A percentile compares a stretch with the other conserved stretches of the same genome.
phyloP scores from a whole-genome alignment of 2,797 vertebrate species.

The Scolopax rusticola region DNA sequence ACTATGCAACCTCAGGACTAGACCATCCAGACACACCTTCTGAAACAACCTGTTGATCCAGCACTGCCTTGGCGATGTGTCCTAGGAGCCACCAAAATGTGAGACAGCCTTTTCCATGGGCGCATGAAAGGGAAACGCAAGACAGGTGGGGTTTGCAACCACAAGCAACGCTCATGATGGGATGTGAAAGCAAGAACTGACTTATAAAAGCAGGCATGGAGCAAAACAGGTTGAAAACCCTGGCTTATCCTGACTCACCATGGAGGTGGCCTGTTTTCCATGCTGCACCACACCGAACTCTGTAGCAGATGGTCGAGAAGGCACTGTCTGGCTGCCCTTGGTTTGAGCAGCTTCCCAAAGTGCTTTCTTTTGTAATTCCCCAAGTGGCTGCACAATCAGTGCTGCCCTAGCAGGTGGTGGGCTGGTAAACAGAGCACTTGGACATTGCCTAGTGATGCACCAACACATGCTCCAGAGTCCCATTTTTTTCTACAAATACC shows the following conservation, averaged over 20 bases:
- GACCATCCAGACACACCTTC: not conserved
- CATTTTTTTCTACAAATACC: not conserved
- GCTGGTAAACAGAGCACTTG: constrained; percentile 46
- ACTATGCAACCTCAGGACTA: fast-evolving
- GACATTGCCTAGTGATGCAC: constrained; percentile 3
- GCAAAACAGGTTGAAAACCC: not conserved
- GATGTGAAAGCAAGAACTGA: not conserved
- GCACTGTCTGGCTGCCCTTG: not conserved
- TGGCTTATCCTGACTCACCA: not conserved
- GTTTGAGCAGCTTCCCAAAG: not conserved
- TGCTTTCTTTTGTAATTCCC: constrained; percentile 1
- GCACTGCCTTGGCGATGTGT: not conserved
- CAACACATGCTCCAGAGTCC: not conserved
- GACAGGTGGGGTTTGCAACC: not conserved
- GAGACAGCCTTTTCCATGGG: not conserved
- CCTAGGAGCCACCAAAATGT: not conserved
- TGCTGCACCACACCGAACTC: not conserved
- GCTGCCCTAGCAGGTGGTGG: constrained; percentile 1
- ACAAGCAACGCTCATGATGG: fast-evolving
- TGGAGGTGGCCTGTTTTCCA: not conserved
- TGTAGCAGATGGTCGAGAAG: not conserved
- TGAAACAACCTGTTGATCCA: not conserved
- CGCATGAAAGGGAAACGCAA: not conserved
- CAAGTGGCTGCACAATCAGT: not conserved
- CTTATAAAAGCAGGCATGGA: not conserved